These are phyloP conservation scores for Siniperca chuatsi DNA, from an alignment of 2,113 vertebrate genomes.

Conservation along the genomic window DNA sequence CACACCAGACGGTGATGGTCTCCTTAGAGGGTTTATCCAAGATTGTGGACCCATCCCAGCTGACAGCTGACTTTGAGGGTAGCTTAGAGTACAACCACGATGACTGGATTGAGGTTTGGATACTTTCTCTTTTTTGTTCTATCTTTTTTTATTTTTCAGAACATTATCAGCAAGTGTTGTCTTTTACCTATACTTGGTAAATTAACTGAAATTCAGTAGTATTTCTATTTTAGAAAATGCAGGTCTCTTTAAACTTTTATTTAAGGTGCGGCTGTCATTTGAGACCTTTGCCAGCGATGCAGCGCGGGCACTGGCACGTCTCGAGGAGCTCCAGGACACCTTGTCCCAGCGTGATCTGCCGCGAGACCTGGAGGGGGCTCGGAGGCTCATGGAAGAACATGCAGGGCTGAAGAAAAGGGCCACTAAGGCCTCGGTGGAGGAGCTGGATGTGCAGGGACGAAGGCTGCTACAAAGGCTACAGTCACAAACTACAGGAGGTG, in stretches of 20 bases:
- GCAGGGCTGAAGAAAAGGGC: constrained; percentile 95
- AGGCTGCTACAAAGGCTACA: constrained; percentile 95
- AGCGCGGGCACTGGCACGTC: constrained; percentile 90
- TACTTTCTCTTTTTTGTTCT: constrained; percentile 51
- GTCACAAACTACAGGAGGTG: constrained; percentile 72
- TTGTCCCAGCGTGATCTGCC: constrained; percentile 95
- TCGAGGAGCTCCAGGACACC: constrained; percentile 97
- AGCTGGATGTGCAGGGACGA: constrained; percentile 95
- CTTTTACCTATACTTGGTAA: neutral
- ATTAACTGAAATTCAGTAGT: neutral
- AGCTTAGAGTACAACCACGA: constrained; percentile 98
- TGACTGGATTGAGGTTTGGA: constrained; percentile 96
- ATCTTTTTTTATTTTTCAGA: neutral
- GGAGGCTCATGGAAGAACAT: constrained; percentile 96
- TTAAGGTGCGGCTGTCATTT: constrained; percentile 86
- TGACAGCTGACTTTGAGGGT: constrained; percentile 97
- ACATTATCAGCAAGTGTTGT: neutral
- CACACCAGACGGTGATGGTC: constrained; percentile 95
- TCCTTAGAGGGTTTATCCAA: constrained; percentile 99
- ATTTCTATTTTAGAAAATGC: neutral
- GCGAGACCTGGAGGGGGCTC: constrained; percentile 93
- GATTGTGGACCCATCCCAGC: constrained; percentile 97
- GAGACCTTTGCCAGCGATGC: constrained; percentile 96
- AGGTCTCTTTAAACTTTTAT: neutral
- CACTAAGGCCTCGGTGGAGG: constrained; percentile 95